Evolutionary conservation across 2,888 invertebrate genomes (phyloP), one percentile per base, ranked within the genome.

Genomic region (Anorthoa munda): DNA sequence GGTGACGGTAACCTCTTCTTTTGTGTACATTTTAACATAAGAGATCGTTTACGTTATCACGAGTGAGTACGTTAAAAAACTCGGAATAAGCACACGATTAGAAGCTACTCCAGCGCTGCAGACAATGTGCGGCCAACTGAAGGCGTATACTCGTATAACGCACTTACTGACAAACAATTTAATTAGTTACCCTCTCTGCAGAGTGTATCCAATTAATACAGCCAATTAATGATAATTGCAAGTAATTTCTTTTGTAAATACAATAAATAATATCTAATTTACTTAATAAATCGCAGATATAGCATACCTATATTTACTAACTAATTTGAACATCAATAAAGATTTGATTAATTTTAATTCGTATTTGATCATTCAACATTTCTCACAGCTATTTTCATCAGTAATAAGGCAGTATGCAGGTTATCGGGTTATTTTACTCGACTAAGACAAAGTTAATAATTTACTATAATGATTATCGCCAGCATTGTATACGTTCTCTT

Each of bases 371-470:
- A 70, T 23, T 51, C 13, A 48, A 67, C 59, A 60, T 59, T 68
- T 18, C 23, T 18, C 31, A 23, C 18, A 66, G 4, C 17, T 26
- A 31, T 60, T 18, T 50, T 78, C 21, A 55, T 26, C 18, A n/a
- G 45, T 71, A 48, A 50, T 75, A 79, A 79, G 80, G 76, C 80
- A 79, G 53, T 65, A 80, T 50, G 21, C 9, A 45, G 70, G 48
- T 48, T 39, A 18, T 59, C 69, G 70, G 46, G 61, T 50, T 66
- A 31, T 23, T 61, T 61, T 74, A 66, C 31, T 77, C 51, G 81
- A 74, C 65, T 80, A 77, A 81, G 82, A 77, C 55, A 79, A 80
- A 53, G 73, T 64, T 56, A 55, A 56, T 56, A 60, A 48, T 72
- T 26, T 17, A 48, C 56, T 50, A 48, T 9, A 55, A 12, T 21